A percentile compares a stretch with the other conserved stretches of the same genome.
phyloP scores from a whole-genome alignment of 2,888 invertebrate genomes.

The Aromia moschata region DNA sequence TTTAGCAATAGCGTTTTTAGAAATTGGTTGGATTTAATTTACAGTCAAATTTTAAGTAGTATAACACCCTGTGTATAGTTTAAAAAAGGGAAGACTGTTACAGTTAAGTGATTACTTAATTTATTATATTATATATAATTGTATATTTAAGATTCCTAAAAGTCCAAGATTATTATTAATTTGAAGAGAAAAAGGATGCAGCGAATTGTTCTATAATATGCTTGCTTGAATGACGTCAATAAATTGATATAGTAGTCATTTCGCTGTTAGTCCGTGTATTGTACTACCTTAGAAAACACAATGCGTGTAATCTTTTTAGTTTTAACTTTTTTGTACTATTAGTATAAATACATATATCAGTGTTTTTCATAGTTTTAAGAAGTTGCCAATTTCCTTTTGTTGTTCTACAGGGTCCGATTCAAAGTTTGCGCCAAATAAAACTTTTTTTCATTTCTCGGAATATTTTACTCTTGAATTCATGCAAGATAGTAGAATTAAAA shows the following conservation, averaged over 20 bases:
- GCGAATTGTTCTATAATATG: conserved; percentile 5
- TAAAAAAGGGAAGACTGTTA: conserved; percentile 39
- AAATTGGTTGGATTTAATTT: no score
- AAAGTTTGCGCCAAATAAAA: no score
- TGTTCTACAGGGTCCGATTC: no score
- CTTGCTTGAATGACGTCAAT: conserved; percentile 4
- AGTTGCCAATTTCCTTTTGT: conserved; percentile 39
- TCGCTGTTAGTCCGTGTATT: conserved; percentile 11
- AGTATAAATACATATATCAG: conserved; percentile 31
- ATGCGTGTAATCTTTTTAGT: conserved; percentile 1
- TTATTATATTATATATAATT: conserved; percentile 25
- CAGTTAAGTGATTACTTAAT: conserved; percentile 32
- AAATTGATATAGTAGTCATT: neutral
- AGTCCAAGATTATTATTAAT: neutral
- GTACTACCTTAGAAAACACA: conserved; percentile 5
- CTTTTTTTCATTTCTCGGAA: no score
- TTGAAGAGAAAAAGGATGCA: neutral
- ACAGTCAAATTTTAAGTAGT: neutral
- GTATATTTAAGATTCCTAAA: neutral
- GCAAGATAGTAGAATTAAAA: no score
- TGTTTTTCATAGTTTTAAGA: conserved; percentile 31
- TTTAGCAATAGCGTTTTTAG: neutral
- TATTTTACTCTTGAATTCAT: no score
- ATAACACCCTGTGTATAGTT: conserved; percentile 31
- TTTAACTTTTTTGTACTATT: conserved; percentile 3